Evolutionary conservation across 2,113 vertebrate genomes (phyloP).

Genomic region (Pomatorhinus ruficollis): DNA sequence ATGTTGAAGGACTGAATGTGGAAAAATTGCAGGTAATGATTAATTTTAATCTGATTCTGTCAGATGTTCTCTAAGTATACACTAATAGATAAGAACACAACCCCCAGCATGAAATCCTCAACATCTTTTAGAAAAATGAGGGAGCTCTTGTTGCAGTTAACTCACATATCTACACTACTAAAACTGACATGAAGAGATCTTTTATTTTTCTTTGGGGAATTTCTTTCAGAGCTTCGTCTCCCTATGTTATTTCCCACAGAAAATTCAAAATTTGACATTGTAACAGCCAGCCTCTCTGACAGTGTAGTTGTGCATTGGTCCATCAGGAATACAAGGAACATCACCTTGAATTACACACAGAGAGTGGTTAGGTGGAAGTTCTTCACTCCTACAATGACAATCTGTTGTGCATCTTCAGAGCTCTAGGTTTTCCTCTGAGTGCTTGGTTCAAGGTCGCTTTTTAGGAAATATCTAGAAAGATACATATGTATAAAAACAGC

Average conservation of each 20-base stretch:
- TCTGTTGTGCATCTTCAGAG: neutral
- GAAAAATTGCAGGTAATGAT: neutral
- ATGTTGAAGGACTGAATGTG: neutral
- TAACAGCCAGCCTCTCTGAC: neutral
- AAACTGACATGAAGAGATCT: neutral
- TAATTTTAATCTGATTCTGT: neutral
- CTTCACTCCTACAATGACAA: neutral
- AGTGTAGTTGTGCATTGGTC: neutral
- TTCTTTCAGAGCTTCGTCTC: neutral
- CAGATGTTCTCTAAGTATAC: neutral
- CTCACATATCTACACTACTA: neutral
- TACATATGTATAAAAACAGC: rapidly evolving
- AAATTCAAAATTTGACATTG: neutral
- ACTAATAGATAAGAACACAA: neutral
- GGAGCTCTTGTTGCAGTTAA: neutral
- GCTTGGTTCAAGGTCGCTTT: neutral
- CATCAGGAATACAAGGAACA: neutral
- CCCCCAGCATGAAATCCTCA: neutral
- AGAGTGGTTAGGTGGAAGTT: neutral
- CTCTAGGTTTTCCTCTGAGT: neutral
- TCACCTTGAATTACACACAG: neutral
- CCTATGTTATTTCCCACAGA: neutral
- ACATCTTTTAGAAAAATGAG: neutral
- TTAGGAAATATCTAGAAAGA: neutral
- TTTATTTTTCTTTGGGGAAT: neutral